These are phyloP conservation scores for Lamproptera curius DNA, from an alignment of 2,888 invertebrate species.

Conservation along the genomic window DNA sequence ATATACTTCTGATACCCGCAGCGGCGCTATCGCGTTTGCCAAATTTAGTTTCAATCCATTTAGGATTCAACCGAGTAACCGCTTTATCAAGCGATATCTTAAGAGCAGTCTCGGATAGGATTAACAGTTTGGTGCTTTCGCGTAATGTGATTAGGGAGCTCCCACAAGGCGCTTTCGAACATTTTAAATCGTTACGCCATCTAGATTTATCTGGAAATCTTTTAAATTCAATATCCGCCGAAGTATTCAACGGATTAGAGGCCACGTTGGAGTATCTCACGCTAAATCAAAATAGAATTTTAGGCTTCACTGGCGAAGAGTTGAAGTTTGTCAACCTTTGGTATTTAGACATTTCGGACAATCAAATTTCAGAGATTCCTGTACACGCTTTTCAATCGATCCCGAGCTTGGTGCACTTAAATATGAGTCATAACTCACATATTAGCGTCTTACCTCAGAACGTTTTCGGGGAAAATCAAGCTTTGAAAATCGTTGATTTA, in stretches of 20 bases:
- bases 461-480: conserved; percentile 84
- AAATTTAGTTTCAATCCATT: conserved; percentile 83
- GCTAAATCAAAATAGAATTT: conserved; percentile 85
- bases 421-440: conserved; percentile 86
- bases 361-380: conserved; percentile 85
- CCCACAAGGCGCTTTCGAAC: conserved; percentile 87
- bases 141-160: conserved; percentile 92
- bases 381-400: conserved; percentile 82
- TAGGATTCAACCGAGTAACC: conserved; percentile 92
- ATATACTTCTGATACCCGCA: conserved; percentile 90
- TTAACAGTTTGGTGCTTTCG: conserved; percentile 85
- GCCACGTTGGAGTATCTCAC: conserved; percentile 84
- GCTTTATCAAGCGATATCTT: conserved; percentile 89
- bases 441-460: conserved; percentile 80
- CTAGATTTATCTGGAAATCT: conserved; percentile 90
- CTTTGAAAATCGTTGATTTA: conserved; percentile 84
- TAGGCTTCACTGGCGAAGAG: conserved; percentile 81
- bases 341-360: conserved; percentile 87
- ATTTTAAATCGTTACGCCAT: conserved; percentile 83
- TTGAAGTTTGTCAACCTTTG: conserved; percentile 81
- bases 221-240: conserved; percentile 82
- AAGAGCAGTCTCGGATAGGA: conserved; percentile 83
- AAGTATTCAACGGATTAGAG: conserved; percentile 88
- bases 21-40: conserved; percentile 89
- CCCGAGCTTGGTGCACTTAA: conserved; percentile 82